These are phyloP conservation scores for Pseudocheirus occidentalis DNA, from an alignment of 2,797 vertebrate genomes.

Conservation along the genomic window DNA sequence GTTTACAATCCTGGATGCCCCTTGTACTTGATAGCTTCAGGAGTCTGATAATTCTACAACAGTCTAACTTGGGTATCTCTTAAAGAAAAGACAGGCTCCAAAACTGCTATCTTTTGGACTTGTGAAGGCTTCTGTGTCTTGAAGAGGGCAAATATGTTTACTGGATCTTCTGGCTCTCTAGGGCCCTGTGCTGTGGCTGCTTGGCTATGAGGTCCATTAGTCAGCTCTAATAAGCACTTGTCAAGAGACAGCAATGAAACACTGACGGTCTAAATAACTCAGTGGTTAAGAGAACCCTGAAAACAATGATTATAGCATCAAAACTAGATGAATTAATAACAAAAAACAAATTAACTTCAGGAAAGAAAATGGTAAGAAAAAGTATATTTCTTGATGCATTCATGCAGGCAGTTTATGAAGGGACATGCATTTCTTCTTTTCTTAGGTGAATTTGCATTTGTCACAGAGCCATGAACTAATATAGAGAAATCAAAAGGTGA, in stretches of 20 bases:
- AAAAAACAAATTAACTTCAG: conserved; percentile 53
- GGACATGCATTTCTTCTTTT: conserved; percentile 23
- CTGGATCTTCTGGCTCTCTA: conserved; percentile 21
- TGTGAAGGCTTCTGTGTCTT: neutral
- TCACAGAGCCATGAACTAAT: neutral
- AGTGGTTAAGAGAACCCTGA: conserved; percentile 58
- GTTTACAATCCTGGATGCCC: neutral
- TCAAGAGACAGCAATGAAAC: conserved; percentile 59
- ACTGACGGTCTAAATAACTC: conserved; percentile 66
- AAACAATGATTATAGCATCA: conserved; percentile 77
- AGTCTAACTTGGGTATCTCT: neutral
- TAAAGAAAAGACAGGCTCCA: neutral
- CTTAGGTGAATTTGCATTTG: conserved; percentile 13
- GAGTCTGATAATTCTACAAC: neutral
- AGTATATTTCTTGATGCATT: conserved; percentile 30
- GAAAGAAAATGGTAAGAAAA: conserved; percentile 38
- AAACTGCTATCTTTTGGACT: neutral
- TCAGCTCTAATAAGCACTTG: conserved; percentile 73
- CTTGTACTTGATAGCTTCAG: conserved; percentile 23
- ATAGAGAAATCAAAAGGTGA: conserved; percentile 4
- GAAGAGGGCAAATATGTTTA: neutral
- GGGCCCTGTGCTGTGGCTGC: neutral
- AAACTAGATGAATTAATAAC: conserved; percentile 57
- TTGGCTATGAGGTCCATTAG: conserved; percentile 61
- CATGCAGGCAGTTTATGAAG: neutral